Percentiles rank a stretch among this genome's conserved stretches.
These are phyloP conservation scores for Balearica regulorum DNA, from an alignment of 2,797 vertebrate genomes.

Conservation along the genomic window DNA sequence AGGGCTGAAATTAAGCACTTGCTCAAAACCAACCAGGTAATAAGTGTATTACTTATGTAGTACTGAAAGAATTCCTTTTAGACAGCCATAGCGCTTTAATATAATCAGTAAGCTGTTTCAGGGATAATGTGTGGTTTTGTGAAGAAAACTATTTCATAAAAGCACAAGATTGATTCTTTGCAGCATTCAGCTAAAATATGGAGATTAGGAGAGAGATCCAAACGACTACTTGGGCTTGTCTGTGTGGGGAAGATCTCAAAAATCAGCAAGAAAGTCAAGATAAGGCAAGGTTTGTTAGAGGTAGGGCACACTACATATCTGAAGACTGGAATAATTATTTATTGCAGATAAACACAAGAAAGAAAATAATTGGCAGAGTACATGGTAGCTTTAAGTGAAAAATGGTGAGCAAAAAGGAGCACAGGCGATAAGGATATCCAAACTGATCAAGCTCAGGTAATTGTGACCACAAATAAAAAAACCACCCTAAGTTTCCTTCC, in stretches of 20 bases:
- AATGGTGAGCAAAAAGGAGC: not conserved
- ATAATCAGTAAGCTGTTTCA: not conserved
- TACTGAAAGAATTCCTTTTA: not conserved
- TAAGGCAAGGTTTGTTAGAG: not conserved
- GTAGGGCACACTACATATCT: not conserved
- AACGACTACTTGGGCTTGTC: not conserved
- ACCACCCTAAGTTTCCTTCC: not conserved
- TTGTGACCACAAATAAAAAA: fast-evolving
- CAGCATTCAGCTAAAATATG: not conserved
- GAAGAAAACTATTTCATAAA: not conserved
- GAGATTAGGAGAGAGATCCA: not conserved
- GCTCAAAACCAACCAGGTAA: not conserved
- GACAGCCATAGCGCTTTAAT: not conserved
- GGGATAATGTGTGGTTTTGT: not conserved
- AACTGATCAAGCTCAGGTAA: not conserved
- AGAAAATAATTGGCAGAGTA: not conserved
- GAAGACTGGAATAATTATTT: not conserved
- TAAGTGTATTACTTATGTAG: not conserved
- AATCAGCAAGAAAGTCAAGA: not conserved
- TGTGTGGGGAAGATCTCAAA: not conserved
- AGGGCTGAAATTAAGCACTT: not conserved
- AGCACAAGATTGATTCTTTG: not conserved
- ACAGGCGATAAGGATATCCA: not conserved
- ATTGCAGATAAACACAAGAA: not conserved
- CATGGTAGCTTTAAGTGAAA: not conserved